phyloP scores from a whole-genome alignment of 2,888 invertebrate genomes.

The Leptinotarsa juncta region DNA sequence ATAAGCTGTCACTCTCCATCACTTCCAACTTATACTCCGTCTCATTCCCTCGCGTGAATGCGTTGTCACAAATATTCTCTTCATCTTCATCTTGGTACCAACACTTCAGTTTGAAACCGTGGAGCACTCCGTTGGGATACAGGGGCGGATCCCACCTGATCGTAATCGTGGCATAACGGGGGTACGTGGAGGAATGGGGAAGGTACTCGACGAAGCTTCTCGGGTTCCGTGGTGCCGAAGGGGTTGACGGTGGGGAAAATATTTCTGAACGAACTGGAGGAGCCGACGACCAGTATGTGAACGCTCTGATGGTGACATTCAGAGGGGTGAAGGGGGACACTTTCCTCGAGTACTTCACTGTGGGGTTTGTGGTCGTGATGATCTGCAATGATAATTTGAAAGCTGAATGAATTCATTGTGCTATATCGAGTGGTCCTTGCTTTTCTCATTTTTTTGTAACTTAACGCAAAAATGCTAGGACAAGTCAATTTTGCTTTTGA shows the following conservation, averaged over 20 bases:
- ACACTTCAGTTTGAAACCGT: constrained; percentile 78
- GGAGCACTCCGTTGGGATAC: constrained; percentile 79
- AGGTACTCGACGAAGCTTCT: constrained; percentile 78
- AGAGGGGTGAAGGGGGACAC: constrained; percentile 78
- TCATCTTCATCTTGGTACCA: constrained; percentile 70
- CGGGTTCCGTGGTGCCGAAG: constrained; percentile 79
- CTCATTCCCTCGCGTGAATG: constrained; percentile 67
- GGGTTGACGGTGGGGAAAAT: constrained; percentile 84
- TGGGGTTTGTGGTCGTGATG: constrained; percentile 68
- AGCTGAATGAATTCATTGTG: not conserved
- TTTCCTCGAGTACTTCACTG: constrained; percentile 68
- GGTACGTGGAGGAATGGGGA: constrained; percentile 27
- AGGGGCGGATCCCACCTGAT: constrained; percentile 86
- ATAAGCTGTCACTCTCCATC: constrained; percentile 72
- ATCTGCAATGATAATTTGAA: constrained; percentile 59
- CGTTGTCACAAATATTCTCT: constrained; percentile 69
- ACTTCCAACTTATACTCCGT: constrained; percentile 72
- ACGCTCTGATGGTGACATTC: constrained; percentile 81
- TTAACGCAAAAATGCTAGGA: no score
- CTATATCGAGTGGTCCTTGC: no score
- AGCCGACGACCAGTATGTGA: constrained; percentile 86
- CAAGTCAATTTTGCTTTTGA: no score
- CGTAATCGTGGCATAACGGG: constrained; percentile 62
- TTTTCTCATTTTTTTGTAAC: no score
- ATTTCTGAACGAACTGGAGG: constrained; percentile 71